A percentile compares a stretch with the other conserved stretches of the same genome.
These are phyloP conservation scores for Caenorhabditis remanei DNA, from an alignment of 1,140 invertebrate genomes.

Conservation along the genomic window DNA sequence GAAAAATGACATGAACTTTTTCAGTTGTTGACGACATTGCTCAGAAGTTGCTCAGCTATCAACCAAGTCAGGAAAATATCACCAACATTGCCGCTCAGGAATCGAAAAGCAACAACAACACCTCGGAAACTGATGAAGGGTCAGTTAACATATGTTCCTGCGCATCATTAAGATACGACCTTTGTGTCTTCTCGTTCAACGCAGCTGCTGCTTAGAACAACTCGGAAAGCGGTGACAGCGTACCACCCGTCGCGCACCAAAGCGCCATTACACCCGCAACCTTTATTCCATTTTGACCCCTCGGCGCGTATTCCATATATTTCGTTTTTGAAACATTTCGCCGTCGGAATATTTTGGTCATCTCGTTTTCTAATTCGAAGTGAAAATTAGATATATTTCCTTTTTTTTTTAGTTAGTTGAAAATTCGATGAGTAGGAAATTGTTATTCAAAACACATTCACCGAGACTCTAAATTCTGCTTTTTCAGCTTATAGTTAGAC, in stretches of 20 bases:
- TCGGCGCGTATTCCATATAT: not conserved
- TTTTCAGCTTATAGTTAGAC: no score
- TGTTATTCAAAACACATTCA: no score
- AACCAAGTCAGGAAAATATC: constrained; percentile 1
- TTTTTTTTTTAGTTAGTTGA: not conserved
- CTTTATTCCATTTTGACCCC: not conserved
- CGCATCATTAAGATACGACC: constrained; percentile 35
- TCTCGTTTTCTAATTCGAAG: not conserved
- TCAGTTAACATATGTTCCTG: constrained; percentile 25
- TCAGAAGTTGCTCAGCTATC: not conserved
- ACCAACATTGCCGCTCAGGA: not conserved
- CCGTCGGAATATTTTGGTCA: not conserved
- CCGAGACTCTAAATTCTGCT: no score
- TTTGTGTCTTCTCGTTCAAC: constrained; percentile 4
- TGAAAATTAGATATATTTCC: not conserved
- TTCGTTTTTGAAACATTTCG: not conserved
- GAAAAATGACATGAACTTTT: not conserved
- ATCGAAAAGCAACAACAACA: not conserved
- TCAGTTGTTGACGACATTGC: not conserved
- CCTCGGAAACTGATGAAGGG: constrained; percentile 5
- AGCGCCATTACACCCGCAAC: constrained; percentile 20
- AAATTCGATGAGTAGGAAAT: no score
- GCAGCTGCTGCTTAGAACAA: constrained; percentile 28
- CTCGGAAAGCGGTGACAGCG: not conserved
- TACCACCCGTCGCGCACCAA: constrained; percentile 46